Conservation (phyloP, 2,888 invertebrate species). For the Phalera bucephala region DNA sequence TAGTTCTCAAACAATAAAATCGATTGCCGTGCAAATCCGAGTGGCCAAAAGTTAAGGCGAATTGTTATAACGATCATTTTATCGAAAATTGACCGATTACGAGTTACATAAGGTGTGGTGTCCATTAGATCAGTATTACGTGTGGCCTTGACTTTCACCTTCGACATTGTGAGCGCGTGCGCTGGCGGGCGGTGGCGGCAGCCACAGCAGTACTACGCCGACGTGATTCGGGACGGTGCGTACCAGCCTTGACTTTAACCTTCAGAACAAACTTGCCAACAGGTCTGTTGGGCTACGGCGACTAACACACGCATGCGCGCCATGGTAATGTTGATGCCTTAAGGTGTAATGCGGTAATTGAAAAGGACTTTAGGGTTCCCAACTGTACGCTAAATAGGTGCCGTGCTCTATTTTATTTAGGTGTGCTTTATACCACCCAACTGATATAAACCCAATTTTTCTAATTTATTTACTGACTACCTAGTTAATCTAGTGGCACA, state of each 20-base stretch:
- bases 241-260: conserved; percentile 49
- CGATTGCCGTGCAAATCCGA: conserved; percentile 13
- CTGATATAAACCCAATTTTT: too few relatives aligned
- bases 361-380: too few relatives aligned
- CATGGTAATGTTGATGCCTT: not conserved
- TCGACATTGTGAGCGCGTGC: conserved; percentile 39
- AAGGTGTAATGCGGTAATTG: too few relatives aligned
- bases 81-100: conserved; percentile 22
- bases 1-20: conserved; percentile 12
- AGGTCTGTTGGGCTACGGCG: conserved; percentile 3
- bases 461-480: too few relatives aligned
- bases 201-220: conserved; percentile 24
- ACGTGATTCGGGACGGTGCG: conserved; percentile 46
- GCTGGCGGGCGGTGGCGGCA: conserved; percentile 11
- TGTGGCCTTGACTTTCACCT: conserved; percentile 65
- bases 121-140: conserved; percentile 39
- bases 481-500: too few relatives aligned
- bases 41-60: conserved; percentile 9
- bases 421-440: too few relatives aligned
- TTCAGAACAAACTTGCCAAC: conserved; percentile 7
- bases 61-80: conserved; percentile 18
- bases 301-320: conserved; percentile 4
- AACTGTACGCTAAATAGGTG: too few relatives aligned
- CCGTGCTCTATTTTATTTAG: too few relatives aligned
- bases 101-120: conserved; percentile 45